Percentiles rank a stretch among this genome's conserved stretches.
Conservation (phyloP, 2,113 vertebrate species). For the Parus major region DNA sequence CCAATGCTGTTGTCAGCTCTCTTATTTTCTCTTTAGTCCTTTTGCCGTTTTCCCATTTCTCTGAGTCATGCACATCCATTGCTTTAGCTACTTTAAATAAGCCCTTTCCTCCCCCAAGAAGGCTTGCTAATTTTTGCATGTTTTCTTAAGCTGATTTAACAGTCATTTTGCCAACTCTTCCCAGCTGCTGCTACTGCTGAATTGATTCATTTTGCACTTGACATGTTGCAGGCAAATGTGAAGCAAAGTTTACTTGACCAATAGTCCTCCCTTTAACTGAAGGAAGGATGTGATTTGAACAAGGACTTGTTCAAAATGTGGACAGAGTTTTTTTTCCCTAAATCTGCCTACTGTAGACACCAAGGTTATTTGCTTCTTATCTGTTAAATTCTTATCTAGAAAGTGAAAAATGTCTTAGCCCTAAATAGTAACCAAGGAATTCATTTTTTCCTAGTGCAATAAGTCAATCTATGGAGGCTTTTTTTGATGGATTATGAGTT, state of each 20-base stretch:
- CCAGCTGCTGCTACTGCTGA: constrained; percentile 17
- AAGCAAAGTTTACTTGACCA: constrained; percentile 38
- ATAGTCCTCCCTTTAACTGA: not conserved
- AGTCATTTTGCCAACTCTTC: not conserved
- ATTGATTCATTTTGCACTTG: constrained; percentile 21
- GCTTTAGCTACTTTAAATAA: constrained; percentile 9
- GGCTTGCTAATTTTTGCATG: constrained; percentile 21
- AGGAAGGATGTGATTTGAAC: not conserved
- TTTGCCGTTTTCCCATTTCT: not conserved
- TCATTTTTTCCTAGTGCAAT: not conserved
- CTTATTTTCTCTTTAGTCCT: not conserved
- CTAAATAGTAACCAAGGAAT: not conserved
- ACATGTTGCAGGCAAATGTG: not conserved
- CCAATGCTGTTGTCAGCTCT: not conserved
- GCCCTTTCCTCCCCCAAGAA: not conserved
- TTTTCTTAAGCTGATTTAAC: constrained; percentile 21
- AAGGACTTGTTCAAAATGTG: not conserved
- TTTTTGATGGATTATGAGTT: not conserved
- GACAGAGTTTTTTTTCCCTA: not conserved
- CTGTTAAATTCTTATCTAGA: not conserved
- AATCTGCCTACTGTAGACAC: not conserved
- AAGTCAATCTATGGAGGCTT: not conserved
- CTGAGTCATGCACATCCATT: not conserved
- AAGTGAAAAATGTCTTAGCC: not conserved
- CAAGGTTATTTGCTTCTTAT: not conserved